Evolutionary conservation across 2,888 invertebrate species (phyloP).

Genomic region (Ferrisia virgata): DNA sequence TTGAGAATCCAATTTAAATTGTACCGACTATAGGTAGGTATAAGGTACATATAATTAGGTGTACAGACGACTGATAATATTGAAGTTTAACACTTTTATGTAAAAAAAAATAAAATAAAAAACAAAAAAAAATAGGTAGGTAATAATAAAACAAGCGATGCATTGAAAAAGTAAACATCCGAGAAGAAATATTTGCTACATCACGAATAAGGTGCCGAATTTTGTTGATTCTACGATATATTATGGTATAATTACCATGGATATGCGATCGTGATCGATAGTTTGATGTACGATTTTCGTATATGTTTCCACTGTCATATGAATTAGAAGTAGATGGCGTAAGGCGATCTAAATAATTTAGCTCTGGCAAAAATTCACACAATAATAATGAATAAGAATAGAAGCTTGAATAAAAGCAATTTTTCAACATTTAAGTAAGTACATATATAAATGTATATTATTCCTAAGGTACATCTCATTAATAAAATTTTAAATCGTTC

Average conservation of each 20-base stretch:
- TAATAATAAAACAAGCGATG: neutral
- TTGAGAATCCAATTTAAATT: too few relatives aligned
- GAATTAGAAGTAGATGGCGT: constrained; percentile 42
- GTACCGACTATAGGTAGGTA: too few relatives aligned
- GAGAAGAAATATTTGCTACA: neutral
- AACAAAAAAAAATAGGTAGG: too few relatives aligned
- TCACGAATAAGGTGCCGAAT: neutral
- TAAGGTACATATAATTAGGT: too few relatives aligned
- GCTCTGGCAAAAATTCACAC: constrained; percentile 36
- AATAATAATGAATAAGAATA: neutral
- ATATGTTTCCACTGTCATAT: constrained; percentile 36
- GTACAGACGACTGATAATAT: too few relatives aligned
- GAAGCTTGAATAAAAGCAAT: neutral
- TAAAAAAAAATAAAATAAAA: too few relatives aligned
- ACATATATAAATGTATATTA: neutral
- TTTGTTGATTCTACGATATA: neutral
- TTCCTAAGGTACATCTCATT: neutral
- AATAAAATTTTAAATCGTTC: neutral
- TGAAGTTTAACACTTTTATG: too few relatives aligned
- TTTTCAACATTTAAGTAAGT: neutral
- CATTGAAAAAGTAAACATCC: neutral
- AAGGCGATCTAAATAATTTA: constrained; percentile 42
- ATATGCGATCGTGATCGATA: constrained; percentile 37
- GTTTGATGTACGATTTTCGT: constrained; percentile 18
- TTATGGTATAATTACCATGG: constrained; percentile 32